These are phyloP conservation scores for Bicyclus anynana DNA, from an alignment of 1,140 invertebrate genomes.

Conservation along the genomic window DNA sequence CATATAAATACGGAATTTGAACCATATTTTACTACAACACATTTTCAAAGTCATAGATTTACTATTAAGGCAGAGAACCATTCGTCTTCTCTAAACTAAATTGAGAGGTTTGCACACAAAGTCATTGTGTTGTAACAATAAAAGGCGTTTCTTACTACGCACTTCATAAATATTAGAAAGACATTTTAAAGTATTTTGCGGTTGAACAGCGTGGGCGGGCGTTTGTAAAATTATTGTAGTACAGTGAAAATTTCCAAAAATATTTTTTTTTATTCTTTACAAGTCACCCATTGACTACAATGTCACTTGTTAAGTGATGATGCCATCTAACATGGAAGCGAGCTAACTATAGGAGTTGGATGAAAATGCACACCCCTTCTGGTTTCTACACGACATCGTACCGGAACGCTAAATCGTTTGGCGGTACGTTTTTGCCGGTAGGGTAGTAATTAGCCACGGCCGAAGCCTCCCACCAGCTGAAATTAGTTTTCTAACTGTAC, in stretches of 20 bases:
- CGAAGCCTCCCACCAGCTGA: no score
- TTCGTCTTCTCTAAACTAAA: conserved; percentile 31
- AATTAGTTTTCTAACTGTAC: no score
- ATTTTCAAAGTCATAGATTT: conserved; percentile 7
- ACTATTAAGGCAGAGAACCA: conserved; percentile 6
- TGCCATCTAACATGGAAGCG: no score
- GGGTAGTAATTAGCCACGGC: no score
- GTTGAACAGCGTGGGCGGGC: neutral
- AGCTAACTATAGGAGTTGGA: no score
- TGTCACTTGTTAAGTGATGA: no score
- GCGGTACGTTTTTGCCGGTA: no score
- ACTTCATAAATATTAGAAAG: conserved; percentile 3
- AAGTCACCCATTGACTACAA: no score
- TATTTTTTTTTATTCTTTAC: no score
- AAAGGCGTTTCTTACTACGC: conserved; percentile 31
- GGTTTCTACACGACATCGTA: no score
- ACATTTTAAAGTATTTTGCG: neutral
- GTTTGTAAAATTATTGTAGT: neutral
- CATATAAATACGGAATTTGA: neutral
- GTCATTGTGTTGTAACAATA: conserved; percentile 42
- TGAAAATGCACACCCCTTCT: no score
- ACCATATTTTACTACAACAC: neutral
- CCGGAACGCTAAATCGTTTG: no score
- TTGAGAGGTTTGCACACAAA: conserved; percentile 38
- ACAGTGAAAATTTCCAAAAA: neutral